Conservation (phyloP, 2,797 vertebrate genomes). For the Rhinatrema bivittatum region DNA sequence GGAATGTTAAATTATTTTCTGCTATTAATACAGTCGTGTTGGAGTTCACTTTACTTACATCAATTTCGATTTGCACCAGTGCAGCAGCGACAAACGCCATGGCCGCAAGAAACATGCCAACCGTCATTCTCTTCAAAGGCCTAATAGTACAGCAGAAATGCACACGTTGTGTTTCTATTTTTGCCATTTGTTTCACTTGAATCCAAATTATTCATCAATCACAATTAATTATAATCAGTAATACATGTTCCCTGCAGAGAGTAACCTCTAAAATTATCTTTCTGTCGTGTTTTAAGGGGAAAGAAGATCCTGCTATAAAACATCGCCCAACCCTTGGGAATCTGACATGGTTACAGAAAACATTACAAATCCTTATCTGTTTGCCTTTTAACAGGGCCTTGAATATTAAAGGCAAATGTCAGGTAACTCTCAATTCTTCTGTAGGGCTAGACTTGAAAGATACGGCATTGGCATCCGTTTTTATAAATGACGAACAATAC, state of each 20-base stretch:
- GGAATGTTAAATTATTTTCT: too few relatives aligned
- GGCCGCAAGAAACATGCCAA: conserved; percentile 86
- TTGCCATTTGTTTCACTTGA: too few relatives aligned
- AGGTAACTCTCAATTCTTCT: too few relatives aligned
- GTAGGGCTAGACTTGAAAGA: too few relatives aligned
- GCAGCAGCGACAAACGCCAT: conserved; percentile 82
- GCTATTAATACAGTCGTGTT: too few relatives aligned
- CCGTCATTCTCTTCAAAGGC: conserved; percentile 83
- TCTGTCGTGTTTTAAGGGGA: background rate
- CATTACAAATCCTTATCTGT: background rate
- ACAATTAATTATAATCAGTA: too few relatives aligned
- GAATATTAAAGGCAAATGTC: too few relatives aligned
- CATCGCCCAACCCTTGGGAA: background rate
- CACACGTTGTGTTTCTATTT: too few relatives aligned
- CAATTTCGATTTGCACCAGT: conserved; percentile 78
- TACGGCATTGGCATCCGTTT: too few relatives aligned
- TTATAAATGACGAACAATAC: background rate
- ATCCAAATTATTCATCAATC: too few relatives aligned
- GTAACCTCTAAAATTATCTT: background rate
- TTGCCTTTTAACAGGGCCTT: too few relatives aligned
- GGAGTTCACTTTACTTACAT: conserved; percentile 81
- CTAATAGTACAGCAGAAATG: conserved; percentile 40
- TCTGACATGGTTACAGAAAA: background rate
- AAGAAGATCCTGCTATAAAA: background rate
- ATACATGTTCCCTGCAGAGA: too few relatives aligned